Evolutionary conservation across 2,797 vertebrate genomes (phyloP).

Genomic region (Notoglanidium macrostoma): DNA sequence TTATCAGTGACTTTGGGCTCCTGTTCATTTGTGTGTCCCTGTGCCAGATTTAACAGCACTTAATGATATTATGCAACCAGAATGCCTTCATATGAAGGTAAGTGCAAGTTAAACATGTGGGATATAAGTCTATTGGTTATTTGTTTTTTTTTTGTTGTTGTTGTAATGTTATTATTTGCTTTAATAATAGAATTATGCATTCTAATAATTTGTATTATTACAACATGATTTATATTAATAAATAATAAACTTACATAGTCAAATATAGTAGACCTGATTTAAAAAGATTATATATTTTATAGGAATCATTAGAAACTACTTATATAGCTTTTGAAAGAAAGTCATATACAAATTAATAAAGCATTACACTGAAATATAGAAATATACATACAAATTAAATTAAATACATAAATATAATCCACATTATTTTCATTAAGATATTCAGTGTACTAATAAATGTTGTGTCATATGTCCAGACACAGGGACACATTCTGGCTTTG

Average conservation of each 20-base stretch:
- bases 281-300: not conserved
- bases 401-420: not conserved
- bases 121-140: not conserved
- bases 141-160: too few species aligned
- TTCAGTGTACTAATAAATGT: not conserved
- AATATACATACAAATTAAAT: not conserved
- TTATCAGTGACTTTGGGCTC: conserved; percentile 51
- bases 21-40: conserved; percentile 24
- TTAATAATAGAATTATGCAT: not conserved
- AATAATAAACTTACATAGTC: not conserved
- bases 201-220: not conserved
- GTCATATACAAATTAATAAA: not conserved
- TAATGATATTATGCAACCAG: conserved; percentile 51
- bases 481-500: not conserved
- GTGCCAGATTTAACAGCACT: conserved; percentile 20
- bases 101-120: not conserved
- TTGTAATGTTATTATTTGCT: not conserved
- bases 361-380: not conserved
- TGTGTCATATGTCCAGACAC: not conserved
- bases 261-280: not conserved
- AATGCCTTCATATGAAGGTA: conserved; percentile 68
- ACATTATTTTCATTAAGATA: not conserved
- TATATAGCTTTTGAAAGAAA: not conserved
- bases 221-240: not conserved
- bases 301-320: not conserved